phyloP scores from a whole-genome alignment of 2,113 vertebrate genomes.

The Capreolus pygargus region DNA sequence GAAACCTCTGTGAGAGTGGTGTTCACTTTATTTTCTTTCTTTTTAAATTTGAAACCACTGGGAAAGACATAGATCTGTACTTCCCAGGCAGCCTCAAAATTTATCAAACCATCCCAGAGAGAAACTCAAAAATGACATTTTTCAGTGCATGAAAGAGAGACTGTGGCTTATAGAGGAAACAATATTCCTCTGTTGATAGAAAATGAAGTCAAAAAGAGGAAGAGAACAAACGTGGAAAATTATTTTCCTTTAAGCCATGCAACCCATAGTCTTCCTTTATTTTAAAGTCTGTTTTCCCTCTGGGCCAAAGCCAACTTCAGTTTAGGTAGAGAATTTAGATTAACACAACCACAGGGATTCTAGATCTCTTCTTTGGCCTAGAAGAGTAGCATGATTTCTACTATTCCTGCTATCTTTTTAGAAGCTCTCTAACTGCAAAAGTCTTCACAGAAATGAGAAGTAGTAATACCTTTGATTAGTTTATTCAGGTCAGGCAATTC shows the following conservation, averaged over 20 bases:
- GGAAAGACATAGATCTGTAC: background rate
- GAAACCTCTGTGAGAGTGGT: background rate
- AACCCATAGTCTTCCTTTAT: conserved; percentile 9
- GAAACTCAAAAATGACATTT: conserved; percentile 15
- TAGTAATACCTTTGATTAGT: background rate
- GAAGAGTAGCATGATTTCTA: background rate
- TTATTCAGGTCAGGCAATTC: background rate
- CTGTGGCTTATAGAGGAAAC: background rate
- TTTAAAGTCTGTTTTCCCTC: background rate
- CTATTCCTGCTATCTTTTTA: background rate
- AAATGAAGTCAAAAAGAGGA: background rate
- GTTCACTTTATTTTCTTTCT: background rate
- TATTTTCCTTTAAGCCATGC: background rate
- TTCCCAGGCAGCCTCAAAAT: background rate
- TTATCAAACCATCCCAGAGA: conserved; percentile 7
- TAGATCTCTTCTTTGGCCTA: background rate
- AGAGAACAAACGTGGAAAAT: background rate
- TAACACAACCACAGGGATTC: background rate
- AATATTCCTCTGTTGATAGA: conserved; percentile 2
- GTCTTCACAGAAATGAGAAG: background rate
- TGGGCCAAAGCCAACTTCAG: background rate
- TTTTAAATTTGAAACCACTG: background rate
- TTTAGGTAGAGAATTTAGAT: background rate
- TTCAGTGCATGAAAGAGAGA: background rate
- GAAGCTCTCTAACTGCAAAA: background rate